Evolutionary conservation across 1,140 invertebrate species (phyloP).

Genomic region (Eufriesea mexicana): DNA sequence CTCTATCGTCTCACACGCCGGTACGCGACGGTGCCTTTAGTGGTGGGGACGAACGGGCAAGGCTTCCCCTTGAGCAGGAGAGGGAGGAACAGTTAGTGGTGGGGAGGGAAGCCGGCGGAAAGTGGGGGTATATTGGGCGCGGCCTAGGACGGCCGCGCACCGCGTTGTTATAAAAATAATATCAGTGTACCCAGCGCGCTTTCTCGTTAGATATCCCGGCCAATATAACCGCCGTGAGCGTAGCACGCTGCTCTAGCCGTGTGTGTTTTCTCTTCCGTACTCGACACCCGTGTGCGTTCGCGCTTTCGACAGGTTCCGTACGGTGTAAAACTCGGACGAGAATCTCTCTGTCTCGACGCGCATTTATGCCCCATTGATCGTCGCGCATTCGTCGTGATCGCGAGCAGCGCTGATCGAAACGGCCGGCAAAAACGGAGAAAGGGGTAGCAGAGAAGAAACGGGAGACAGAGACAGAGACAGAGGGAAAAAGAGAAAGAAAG

Average conservation of each 20-base stretch:
- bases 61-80: constrained; percentile 28
- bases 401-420: constrained; percentile 52
- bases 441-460: not conserved
- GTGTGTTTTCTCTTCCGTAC: constrained; percentile 13
- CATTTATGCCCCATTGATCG: constrained; percentile 60
- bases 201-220: constrained; percentile 71
- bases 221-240: constrained; percentile 56
- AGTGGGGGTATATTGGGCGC: constrained; percentile 77
- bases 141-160: constrained; percentile 71
- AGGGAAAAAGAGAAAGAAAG: not conserved
- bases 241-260: constrained; percentile 23
- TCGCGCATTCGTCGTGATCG: constrained; percentile 53
- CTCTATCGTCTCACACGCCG: constrained; percentile 17
- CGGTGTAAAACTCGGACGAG: not conserved
- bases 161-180: constrained; percentile 77
- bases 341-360: constrained; percentile 6
- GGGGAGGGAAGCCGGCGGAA: constrained; percentile 28
- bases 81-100: constrained; percentile 45
- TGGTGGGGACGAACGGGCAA: constrained; percentile 47
- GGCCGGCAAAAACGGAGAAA: constrained; percentile 29
- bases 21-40: constrained; percentile 17
- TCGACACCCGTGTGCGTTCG: constrained; percentile 28
- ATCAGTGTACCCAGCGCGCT: constrained; percentile 73
- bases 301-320: constrained; percentile 19
- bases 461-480: not conserved